phyloP scores from a whole-genome alignment of 2,113 vertebrate genomes.

The Microcebus lehilahytsara region DNA sequence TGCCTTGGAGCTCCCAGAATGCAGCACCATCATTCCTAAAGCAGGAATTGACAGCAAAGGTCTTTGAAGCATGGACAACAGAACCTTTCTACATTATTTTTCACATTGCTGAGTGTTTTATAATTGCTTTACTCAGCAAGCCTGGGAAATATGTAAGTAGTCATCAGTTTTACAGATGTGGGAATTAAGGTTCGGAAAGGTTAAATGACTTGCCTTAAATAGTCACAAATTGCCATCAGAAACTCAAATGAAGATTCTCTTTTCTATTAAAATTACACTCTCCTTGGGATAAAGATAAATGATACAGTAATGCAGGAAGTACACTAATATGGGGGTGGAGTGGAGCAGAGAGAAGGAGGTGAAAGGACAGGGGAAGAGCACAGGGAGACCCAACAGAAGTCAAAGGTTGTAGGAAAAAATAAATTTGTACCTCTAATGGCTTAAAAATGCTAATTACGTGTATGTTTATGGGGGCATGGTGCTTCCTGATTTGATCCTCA shows the following conservation, averaged over 20 bases:
- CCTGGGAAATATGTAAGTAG: slow-evolving; percentile 46
- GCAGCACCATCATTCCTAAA: neutral
- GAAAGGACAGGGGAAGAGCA: neutral
- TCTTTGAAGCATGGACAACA: neutral
- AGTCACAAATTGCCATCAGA: slow-evolving; percentile 51
- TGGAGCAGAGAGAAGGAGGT: neutral
- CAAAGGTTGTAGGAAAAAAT: neutral
- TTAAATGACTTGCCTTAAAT: slow-evolving; percentile 64
- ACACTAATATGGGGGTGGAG: neutral
- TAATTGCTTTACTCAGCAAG: slow-evolving; percentile 65
- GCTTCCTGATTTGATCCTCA: neutral
- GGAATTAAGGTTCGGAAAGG: slow-evolving; percentile 53
- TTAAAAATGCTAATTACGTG: neutral
- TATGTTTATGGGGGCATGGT: neutral
- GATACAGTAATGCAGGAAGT: slow-evolving; percentile 7
- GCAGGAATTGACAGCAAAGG: neutral
- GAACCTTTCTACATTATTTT: slow-evolving; percentile 17
- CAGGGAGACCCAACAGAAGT: neutral
- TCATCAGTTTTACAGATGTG: slow-evolving; percentile 59
- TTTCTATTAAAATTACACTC: slow-evolving; percentile 29
- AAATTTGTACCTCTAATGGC: neutral
- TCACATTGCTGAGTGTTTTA: slow-evolving; percentile 30
- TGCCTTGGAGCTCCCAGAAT: neutral
- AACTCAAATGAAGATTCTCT: slow-evolving; percentile 24
- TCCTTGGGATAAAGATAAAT: slow-evolving; percentile 36